Evolutionary conservation across 2,113 vertebrate species (phyloP), one percentile per base, ranked within the genome.

Genomic region (Struthidea cinerea): DNA sequence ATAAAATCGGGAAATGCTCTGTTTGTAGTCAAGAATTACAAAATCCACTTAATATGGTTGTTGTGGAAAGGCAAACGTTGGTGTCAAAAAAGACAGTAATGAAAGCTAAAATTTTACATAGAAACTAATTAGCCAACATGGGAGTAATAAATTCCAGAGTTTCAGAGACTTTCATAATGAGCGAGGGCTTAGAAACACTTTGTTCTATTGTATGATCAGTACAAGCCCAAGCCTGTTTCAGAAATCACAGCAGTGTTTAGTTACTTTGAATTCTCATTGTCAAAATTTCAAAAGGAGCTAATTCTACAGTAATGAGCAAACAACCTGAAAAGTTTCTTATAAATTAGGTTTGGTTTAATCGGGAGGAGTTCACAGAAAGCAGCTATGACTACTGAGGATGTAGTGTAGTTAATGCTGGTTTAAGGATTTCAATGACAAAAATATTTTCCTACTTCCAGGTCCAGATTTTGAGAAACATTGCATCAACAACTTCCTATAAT

Each of bases 211-310:
- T 71, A 47, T 63, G 46, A 87, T 75, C 93, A 79, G 30, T n/a
- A 41, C 14, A 37, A 84, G 20, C 0, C 2, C 59, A 82, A 83
- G 18, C 6, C 26, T 18, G 9, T 81, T 95, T 92, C 86, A 95
- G 74, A 78, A 81, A 88, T 79, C 64, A 73, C 3, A 4, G 59
- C 19, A 79, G 28, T 37, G 16, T 87, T 96, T 71, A 39, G 55
- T 52, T 84, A 84, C 63, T 84, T 86, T 21, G 8, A 52, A 55
- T 84, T 86, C 57, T 93, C 46, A 42, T 75, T 77, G 71, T 83
- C 20, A 86, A 84, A 22, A 86, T 90, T 95, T 95, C 68, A 88
- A 93, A 96, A 87, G 55, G 49, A 93, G 32, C 44, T 77, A 69
- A 74, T 88, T 92, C 70, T 80, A 37, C 57, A 60, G 44, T 87